These are phyloP conservation scores for Trissonchulus latispiculum DNA, from an alignment of 2,888 invertebrate species.

Conservation along the genomic window DNA sequence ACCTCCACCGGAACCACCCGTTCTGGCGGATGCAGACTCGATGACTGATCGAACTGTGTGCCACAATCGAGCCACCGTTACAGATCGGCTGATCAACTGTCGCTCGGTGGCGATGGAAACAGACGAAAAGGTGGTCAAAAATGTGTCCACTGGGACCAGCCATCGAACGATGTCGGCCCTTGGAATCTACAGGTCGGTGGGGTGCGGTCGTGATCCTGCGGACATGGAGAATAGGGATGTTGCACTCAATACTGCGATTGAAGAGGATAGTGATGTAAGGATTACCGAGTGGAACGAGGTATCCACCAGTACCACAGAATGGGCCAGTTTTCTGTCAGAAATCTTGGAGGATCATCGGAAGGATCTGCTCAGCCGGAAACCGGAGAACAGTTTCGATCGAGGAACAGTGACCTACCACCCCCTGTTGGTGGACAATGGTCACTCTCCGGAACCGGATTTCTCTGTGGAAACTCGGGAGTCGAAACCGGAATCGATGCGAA, in stretches of 20 bases:
- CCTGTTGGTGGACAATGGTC: not conserved
- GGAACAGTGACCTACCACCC: not conserved
- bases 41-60: not conserved
- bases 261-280: not conserved
- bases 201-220: too few species aligned
- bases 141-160: not conserved
- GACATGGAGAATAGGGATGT: too few species aligned
- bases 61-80: not conserved
- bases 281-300: not conserved
- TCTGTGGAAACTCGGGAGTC: too few species aligned
- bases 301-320: not conserved
- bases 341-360: not conserved
- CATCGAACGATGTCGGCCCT: not conserved
- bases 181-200: not conserved
- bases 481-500: not conserved
- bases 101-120: not conserved
- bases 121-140: not conserved
- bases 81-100: not conserved
- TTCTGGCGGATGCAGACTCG: not conserved
- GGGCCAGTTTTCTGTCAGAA: not conserved
- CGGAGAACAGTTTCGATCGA: not conserved
- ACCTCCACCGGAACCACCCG: not conserved
- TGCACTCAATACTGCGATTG: not conserved
- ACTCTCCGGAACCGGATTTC: not conserved
- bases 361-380: not conserved